Percentiles rank a stretch among this genome's conserved stretches.
phyloP scores from a whole-genome alignment of 2,888 invertebrate genomes.

The Stegophylla sp. region DNA sequence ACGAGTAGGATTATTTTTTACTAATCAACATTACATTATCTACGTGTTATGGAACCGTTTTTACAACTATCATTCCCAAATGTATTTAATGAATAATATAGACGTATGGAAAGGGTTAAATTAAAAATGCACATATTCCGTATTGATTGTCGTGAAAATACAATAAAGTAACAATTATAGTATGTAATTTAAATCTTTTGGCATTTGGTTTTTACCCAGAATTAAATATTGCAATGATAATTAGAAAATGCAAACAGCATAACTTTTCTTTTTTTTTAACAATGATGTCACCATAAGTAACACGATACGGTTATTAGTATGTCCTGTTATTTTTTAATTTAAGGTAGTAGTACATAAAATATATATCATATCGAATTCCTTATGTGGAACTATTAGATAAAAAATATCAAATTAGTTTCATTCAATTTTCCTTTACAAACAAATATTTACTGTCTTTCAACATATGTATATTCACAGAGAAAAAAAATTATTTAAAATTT shows the following conservation, averaged over 20 bases:
- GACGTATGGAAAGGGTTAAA: too few relatives aligned
- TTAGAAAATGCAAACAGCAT: background rate
- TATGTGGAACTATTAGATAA: background rate
- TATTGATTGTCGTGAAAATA: too few relatives aligned
- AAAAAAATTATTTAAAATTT: background rate
- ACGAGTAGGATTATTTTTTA: background rate
- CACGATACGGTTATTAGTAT: slow-evolving; percentile 14
- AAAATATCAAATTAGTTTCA: slow-evolving; percentile 21
- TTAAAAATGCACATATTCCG: too few relatives aligned
- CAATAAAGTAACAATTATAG: too few relatives aligned
- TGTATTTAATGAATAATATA: too few relatives aligned
- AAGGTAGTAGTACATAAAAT: slow-evolving; percentile 9
- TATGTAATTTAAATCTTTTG: too few relatives aligned
- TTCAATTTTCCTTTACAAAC: slow-evolving; percentile 31
- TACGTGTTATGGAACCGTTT: too few relatives aligned
- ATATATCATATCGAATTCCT: slow-evolving; percentile 23
- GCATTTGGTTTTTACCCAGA: too few relatives aligned
- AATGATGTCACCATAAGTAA: slow-evolving; percentile 16
- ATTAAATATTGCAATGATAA: background rate
- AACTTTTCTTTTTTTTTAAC: slow-evolving; percentile 29
- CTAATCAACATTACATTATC: too few relatives aligned
- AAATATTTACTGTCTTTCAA: slow-evolving; percentile 5
- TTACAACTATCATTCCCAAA: too few relatives aligned
- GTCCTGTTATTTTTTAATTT: slow-evolving; percentile 39
- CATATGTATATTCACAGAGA: background rate